These are phyloP conservation scores for Rhea pennata DNA, from an alignment of 2,113 vertebrate species.

Conservation along the genomic window DNA sequence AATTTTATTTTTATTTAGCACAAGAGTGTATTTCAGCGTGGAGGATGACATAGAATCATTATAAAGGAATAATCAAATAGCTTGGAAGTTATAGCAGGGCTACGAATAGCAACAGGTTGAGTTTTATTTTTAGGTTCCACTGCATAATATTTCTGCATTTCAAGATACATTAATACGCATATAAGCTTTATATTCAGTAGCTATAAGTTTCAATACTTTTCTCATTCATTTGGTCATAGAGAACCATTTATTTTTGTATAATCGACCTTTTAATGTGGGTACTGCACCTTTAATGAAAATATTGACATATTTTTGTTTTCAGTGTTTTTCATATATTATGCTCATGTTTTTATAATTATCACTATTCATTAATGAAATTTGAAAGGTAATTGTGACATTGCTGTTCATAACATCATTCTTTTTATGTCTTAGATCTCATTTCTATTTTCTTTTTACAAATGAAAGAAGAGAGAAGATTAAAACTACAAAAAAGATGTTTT, in stretches of 20 bases:
- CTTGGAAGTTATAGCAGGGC: background rate
- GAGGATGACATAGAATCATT: background rate
- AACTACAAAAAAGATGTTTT: background rate
- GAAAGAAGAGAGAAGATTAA: background rate
- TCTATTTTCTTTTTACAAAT: conserved; percentile 2
- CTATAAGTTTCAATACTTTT: background rate
- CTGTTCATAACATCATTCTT: conserved; percentile 8
- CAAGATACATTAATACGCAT: background rate
- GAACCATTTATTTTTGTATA: conserved; percentile 13
- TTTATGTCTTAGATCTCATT: background rate
- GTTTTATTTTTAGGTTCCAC: conserved; percentile 4
- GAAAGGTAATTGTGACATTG: background rate
- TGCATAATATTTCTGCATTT: conserved; percentile 27
- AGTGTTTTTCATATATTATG: conserved; percentile 26
- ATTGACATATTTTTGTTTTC: conserved; percentile 21
- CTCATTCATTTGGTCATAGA: conserved; percentile 71
- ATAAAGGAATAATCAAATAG: background rate
- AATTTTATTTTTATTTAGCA: conserved; percentile 16
- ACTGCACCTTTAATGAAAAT: conserved; percentile 78
- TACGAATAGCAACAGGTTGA: conserved; percentile 21
- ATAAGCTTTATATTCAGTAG: background rate
- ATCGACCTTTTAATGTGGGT: conserved; percentile 68
- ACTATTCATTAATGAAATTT: conserved; percentile 26
- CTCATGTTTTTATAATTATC: background rate
- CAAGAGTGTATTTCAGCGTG: background rate